Percentiles rank a stretch among this genome's conserved stretches.
Conservation (phyloP, 2,888 invertebrate genomes). For the Coleophora deauratella region DNA sequence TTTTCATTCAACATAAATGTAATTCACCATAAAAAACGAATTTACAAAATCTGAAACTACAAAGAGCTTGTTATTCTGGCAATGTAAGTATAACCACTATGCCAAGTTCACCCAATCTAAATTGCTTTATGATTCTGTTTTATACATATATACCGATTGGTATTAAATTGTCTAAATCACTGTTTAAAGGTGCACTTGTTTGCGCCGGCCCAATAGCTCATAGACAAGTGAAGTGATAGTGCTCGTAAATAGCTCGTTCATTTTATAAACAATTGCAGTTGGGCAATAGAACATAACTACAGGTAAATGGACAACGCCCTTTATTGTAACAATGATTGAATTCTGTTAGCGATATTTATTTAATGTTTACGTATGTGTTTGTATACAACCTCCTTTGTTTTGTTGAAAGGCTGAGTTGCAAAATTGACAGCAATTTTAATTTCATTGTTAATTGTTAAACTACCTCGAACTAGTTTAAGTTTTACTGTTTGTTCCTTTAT, state of each 20-base stretch:
- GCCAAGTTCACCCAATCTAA: no score
- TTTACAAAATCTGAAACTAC: no score
- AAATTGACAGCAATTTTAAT: no score
- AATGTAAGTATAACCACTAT: no score
- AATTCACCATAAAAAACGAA: no score
- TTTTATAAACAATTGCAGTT: slow-evolving; percentile 42
- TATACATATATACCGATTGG: no score
- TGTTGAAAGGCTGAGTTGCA: neutral
- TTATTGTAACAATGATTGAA: slow-evolving; percentile 26
- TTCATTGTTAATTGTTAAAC: no score
- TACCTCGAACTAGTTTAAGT: no score
- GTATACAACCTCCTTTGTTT: neutral
- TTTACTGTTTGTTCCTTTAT: no score
- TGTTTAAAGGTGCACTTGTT: slow-evolving; percentile 15
- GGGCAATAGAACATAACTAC: slow-evolving; percentile 22
- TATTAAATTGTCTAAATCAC: slow-evolving; percentile 5
- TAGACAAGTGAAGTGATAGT: slow-evolving; percentile 27
- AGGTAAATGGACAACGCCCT: slow-evolving; percentile 30
- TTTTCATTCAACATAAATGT: no score
- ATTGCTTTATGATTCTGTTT: no score
- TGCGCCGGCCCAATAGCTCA: slow-evolving; percentile 14
- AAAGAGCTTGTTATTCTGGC: no score
- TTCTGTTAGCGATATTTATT: neutral
- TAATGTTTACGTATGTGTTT: neutral
- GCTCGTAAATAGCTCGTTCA: slow-evolving; percentile 28